Conservation (phyloP, 2,888 invertebrate species). For the Cephus pulcher region DNA sequence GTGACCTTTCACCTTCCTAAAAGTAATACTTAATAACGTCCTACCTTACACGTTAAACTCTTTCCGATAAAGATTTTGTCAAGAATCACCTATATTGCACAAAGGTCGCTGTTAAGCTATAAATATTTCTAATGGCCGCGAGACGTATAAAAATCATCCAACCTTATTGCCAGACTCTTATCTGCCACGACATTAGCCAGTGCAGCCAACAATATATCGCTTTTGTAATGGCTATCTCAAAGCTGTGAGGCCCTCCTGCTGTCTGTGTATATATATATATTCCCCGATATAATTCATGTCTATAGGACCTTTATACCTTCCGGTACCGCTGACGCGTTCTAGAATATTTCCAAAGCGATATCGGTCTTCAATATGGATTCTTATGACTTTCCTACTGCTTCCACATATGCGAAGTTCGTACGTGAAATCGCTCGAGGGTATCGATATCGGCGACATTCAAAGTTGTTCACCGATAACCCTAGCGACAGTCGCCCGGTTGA, state of each 20-base stretch:
- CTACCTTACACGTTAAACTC: background rate
- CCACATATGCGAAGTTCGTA: background rate
- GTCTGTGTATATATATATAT: background rate
- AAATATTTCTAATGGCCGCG: constrained; percentile 19
- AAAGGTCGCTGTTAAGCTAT: constrained; percentile 1
- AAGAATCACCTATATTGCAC: background rate
- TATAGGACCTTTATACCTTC: background rate
- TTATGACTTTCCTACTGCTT: background rate
- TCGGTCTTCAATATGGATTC: background rate
- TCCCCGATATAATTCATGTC: background rate
- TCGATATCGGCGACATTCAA: background rate
- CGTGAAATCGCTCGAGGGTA: background rate
- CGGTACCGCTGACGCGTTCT: background rate
- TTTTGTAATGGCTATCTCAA: constrained; percentile 22
- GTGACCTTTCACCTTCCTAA: background rate
- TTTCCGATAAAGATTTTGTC: background rate
- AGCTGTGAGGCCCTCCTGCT: background rate
- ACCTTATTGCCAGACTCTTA: constrained; percentile 20
- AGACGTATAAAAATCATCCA: constrained; percentile 21
- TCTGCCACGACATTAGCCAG: constrained; percentile 27
- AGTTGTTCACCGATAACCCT: background rate
- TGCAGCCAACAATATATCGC: constrained; percentile 29
- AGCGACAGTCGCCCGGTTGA: background rate
- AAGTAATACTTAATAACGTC: background rate
- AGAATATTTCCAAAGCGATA: background rate